Conservation (phyloP, 1,140 invertebrate species). For the Oedothorax gibbosus region DNA sequence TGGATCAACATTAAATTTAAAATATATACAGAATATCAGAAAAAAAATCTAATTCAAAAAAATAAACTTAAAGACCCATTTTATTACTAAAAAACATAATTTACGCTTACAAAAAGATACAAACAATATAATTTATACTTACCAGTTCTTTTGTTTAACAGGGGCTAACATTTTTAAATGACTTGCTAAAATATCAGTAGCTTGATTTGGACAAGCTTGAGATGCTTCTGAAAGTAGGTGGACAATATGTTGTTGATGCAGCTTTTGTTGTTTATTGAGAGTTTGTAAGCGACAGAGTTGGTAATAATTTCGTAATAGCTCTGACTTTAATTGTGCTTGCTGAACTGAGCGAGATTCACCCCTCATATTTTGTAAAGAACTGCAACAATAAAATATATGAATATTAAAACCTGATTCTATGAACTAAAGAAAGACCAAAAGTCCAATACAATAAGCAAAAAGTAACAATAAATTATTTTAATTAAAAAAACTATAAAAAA, state of each 20-base stretch:
- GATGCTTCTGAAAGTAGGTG: conserved; percentile 61
- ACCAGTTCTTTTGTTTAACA: conserved; percentile 48
- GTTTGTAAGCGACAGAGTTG: conserved; percentile 58
- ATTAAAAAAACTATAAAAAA: neutral
- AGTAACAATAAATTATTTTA: neutral
- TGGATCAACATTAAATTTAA: neutral
- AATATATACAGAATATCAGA: neutral
- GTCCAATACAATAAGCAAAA: neutral
- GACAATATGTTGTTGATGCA: conserved; percentile 13
- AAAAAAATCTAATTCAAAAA: neutral
- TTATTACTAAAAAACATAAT: neutral
- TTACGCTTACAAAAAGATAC: neutral
- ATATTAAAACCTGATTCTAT: neutral
- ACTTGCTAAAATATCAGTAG: conserved; percentile 60
- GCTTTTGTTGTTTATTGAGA: conserved; percentile 38
- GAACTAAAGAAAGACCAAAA: neutral
- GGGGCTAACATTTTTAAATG: conserved; percentile 23
- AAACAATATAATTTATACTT: conserved; percentile 29
- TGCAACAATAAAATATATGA: conserved; percentile 20
- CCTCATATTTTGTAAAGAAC: conserved; percentile 40
- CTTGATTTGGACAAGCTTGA: conserved; percentile 60
- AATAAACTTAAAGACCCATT: neutral
- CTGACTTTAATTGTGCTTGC: conserved; percentile 52
- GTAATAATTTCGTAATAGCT: conserved; percentile 53
- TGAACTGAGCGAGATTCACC: conserved; percentile 28